Conservation (phyloP, 2,888 invertebrate species). For the Molorchus minor region DNA sequence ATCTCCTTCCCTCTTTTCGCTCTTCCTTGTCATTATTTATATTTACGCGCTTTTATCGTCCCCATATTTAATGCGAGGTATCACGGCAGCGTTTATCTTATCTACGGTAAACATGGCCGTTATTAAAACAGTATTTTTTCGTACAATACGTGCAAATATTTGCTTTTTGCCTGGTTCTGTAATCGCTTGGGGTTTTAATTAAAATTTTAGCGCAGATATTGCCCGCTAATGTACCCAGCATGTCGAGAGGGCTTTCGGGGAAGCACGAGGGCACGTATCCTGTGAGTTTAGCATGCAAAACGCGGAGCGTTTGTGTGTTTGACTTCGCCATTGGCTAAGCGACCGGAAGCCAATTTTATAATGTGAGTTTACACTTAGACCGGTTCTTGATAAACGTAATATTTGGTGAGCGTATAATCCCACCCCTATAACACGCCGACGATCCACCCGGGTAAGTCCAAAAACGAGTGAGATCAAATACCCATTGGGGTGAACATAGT, state of each 20-base stretch:
- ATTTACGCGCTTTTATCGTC: constrained; percentile 26
- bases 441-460: no score
- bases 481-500: no score
- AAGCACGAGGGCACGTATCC: no score
- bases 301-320: no score
- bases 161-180: constrained; percentile 11
- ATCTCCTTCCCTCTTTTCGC: background rate
- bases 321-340: no score
- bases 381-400: no score
- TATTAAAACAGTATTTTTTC: constrained; percentile 41
- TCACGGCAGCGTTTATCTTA: constrained; percentile 39
- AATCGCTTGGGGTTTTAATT: constrained; percentile 18
- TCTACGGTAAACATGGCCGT: constrained; percentile 39
- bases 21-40: constrained; percentile 12
- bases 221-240: background rate
- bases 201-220: constrained; percentile 9
- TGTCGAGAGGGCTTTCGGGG: background rate
- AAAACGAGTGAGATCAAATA: no score
- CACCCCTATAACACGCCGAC: no score
- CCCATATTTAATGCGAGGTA: constrained; percentile 34
- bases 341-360: no score
- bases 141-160: constrained; percentile 29
- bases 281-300: no score
- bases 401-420: no score
- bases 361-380: no score